Base-by-base conservation (phyloP, 2,888 invertebrate genomes). In the Drosophila acutilabella region DNA sequence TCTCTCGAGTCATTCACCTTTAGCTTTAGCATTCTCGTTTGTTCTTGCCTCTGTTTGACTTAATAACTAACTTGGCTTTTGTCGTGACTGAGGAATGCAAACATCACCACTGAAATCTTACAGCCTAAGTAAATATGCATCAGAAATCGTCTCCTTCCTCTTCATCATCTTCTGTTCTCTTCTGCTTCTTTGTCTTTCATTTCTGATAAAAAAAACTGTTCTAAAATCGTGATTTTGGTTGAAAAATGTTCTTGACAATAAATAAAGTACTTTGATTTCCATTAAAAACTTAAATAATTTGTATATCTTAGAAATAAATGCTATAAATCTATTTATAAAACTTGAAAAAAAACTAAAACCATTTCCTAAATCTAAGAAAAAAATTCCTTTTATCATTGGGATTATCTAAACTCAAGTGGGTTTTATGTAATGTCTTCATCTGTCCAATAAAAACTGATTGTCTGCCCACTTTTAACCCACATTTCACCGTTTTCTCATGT, bases 1-100 rank as follows among this genome's bases (percentile, higher is more conserved):
- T 23, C 40, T 41, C 53, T 59, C 18, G 75, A 85, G 85, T 84
- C 83, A 83, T 86, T 75, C 77, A 79, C 79, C 81, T 86, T 89
- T 88, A 58, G 74, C 69, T 86, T 89, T 88, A 58, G 74, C 69
- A 48, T 48, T 42, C 52, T 54, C 48, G 62, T 45, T 51, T 42
- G 47, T 10, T 54, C 54, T 51, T 71, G 14, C 47, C 45, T 74
- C 64, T 72, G 81, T 62, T 74, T 78, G 79, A 69, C 64, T 56
- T 56, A 56, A 67, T 77, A 62, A 65, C 68, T 80, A 80, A 61
- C 62, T 66, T 69, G 56, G 62, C 42, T 40, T 59, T 57, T 62
- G 62, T 30, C 48, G 59, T 62, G 74, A 54, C 56, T 66, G 76
- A 50, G 56, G 69, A 85, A 79, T 81, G 81, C 81, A 87, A 86